phyloP scores from a whole-genome alignment of 2,888 invertebrate genomes.

The Ectemnius cavifrons region DNA sequence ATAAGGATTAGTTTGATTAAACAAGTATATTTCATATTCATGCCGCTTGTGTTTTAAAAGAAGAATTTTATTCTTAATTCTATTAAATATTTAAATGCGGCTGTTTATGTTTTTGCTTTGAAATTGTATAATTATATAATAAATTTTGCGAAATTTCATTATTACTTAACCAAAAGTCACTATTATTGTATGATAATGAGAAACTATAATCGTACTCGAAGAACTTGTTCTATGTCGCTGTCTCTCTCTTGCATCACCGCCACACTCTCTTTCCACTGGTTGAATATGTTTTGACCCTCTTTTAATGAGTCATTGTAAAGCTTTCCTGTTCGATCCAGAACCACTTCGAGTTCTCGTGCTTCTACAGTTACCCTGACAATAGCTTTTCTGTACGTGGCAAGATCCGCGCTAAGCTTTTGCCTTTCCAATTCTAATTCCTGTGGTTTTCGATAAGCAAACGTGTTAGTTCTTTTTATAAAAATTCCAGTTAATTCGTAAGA shows the following conservation, averaged over 20 bases:
- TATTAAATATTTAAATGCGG: background rate
- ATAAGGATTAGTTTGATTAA: background rate
- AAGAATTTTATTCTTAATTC: background rate
- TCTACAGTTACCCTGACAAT: conserved; percentile 79
- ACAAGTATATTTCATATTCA: background rate
- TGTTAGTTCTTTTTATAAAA: background rate
- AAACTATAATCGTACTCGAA: conserved; percentile 76
- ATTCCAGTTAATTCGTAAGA: background rate
- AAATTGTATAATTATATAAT: background rate
- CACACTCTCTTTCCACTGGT: conserved; percentile 86
- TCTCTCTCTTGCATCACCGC: conserved; percentile 85
- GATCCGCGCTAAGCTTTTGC: conserved; percentile 78
- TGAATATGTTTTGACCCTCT: conserved; percentile 84
- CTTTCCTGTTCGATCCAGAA: conserved; percentile 79
- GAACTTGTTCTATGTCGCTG: conserved; percentile 81
- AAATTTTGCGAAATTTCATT: conserved; percentile 54
- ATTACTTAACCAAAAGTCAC: conserved; percentile 3
- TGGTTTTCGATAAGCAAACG: background rate
- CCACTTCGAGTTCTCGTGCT: conserved; percentile 80
- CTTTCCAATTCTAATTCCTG: conserved; percentile 81
- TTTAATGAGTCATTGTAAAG: conserved; percentile 81
- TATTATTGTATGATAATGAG: background rate
- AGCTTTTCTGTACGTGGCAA: conserved; percentile 77
- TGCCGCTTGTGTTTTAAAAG: background rate
- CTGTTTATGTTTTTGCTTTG: too few relatives aligned